Evolutionary conservation across 2,797 vertebrate species (phyloP).

Genomic region (Cuculus canorus): DNA sequence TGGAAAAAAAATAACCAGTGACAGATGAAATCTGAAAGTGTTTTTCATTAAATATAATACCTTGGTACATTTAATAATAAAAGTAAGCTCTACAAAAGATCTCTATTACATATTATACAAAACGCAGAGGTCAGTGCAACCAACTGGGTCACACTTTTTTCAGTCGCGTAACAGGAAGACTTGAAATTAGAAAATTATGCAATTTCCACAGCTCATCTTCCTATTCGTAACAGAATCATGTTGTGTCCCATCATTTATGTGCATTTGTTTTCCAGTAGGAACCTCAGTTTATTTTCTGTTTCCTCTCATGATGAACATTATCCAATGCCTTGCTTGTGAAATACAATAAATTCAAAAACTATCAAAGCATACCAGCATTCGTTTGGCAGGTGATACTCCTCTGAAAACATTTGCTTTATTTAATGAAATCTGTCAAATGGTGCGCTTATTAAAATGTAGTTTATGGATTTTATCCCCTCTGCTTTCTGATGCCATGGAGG

Average conservation of each 20-base stretch:
- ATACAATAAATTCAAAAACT: constrained; percentile 50
- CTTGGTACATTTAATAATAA: constrained; percentile 84
- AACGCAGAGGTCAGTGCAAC: constrained; percentile 84
- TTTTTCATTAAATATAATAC: constrained; percentile 80
- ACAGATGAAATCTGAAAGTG: constrained; percentile 78
- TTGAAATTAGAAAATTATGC: constrained; percentile 85
- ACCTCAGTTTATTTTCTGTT: constrained; percentile 46
- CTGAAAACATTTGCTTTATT: constrained; percentile 62
- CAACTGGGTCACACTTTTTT: constrained; percentile 78
- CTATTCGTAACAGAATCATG: constrained; percentile 73
- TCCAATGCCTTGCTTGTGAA: constrained; percentile 46
- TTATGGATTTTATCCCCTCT: constrained; percentile 42
- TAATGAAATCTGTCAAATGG: constrained; percentile 42
- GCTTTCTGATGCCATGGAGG: constrained; percentile 67
- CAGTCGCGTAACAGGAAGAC: constrained; percentile 91
- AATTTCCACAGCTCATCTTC: constrained; percentile 79
- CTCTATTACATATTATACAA: constrained; percentile 87
- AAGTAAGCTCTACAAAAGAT: constrained; percentile 91
- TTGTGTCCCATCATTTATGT: constrained; percentile 49
- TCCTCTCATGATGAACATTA: constrained; percentile 16
- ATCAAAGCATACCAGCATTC: constrained; percentile 11
- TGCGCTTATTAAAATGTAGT: constrained; percentile 54
- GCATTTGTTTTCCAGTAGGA: constrained; percentile 35
- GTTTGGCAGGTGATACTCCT: constrained; percentile 44
- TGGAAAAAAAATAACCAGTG: constrained; percentile 73